phyloP scores from a whole-genome alignment of 2,113 vertebrate genomes.

The Chionis minor region DNA sequence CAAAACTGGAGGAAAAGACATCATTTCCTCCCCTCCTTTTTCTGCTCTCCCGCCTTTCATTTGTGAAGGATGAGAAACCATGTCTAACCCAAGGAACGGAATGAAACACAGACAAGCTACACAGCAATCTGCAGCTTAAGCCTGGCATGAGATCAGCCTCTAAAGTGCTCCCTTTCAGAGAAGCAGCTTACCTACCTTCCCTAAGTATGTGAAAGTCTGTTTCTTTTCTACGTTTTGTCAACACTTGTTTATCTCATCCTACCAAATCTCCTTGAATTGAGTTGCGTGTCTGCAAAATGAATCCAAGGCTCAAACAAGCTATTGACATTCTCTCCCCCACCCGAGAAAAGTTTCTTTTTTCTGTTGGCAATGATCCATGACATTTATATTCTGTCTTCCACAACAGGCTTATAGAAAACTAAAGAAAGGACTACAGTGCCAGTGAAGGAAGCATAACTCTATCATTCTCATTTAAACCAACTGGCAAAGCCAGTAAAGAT shows the following conservation, averaged over 20 bases:
- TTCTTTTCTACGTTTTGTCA: conserved; percentile 38
- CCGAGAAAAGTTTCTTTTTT: conserved; percentile 49
- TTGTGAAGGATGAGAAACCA: background rate
- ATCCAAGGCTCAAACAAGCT: background rate
- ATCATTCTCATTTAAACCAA: conserved; percentile 55
- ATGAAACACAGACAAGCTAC: background rate
- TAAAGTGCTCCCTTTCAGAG: conserved; percentile 17
- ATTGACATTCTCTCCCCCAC: conserved; percentile 39
- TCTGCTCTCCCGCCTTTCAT: background rate
- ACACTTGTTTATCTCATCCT: conserved; percentile 45
- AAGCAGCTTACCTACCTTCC: conserved; percentile 53
- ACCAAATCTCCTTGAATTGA: conserved; percentile 38
- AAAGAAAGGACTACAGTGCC: conserved; percentile 42
- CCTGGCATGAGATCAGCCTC: conserved; percentile 17
- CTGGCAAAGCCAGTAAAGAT: conserved; percentile 11
- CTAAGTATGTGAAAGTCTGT: conserved; percentile 33
- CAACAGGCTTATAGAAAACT: conserved; percentile 47
- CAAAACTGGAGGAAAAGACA: background rate
- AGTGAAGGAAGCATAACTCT: conserved; percentile 41
- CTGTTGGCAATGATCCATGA: conserved; percentile 53
- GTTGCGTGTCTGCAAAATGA: conserved; percentile 14
- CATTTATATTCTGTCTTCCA: conserved; percentile 62
- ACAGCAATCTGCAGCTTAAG: conserved; percentile 13
- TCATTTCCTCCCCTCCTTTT: background rate
- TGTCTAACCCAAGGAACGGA: background rate